Base-by-base conservation (phyloP, 1,140 invertebrate genomes). In the Heliconius melpomene region DNA sequence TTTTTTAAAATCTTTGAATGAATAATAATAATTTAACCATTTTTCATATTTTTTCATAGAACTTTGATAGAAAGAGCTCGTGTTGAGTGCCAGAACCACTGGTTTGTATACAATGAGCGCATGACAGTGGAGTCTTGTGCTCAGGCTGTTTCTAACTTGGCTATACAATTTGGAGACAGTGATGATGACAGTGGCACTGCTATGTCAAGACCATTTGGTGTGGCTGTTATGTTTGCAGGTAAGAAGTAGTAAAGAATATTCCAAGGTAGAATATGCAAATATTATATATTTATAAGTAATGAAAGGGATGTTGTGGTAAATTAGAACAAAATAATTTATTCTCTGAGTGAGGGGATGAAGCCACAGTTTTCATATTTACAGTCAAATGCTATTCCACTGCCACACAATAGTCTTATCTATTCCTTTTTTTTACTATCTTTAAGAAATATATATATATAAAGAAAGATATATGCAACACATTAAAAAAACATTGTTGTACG, bases 141-240 rank as follows among this genome's bases (percentile, higher is more conserved):
- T 7, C 99, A 99, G 93, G 98, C 99, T 71, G 99, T 99, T 1
- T 99, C 99, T 16, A 99, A 99, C 93, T 94, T 99, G 79, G 99
- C 99, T 52, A 98, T 99, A 89, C 98, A 99, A 88, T 99, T 99
- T 96, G 99, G 99, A 20, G 99, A 99, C 92, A 98, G 98, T 86
- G 98, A 99, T 94, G 97, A 98, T 86, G 98, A 99, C 95, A 98
- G 98, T 84, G 96, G 96, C 9, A 98, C 98, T 40, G 98, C 98
- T n/a, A 99, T 99, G 98, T 99, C 98, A 84, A 96, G 99, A 83
- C 99, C 99, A 20, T 99, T 99, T 96, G 99, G 99, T 84, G 99
- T 99, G 38, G 99, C 99, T 32, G 97, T 98, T 86, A 95, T 98
- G 75, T 98, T 98, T 95, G 98, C 97, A 82, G 98, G 97, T 95